Conservation (phyloP, 2,888 invertebrate genomes). For the Cheilosia pagana region DNA sequence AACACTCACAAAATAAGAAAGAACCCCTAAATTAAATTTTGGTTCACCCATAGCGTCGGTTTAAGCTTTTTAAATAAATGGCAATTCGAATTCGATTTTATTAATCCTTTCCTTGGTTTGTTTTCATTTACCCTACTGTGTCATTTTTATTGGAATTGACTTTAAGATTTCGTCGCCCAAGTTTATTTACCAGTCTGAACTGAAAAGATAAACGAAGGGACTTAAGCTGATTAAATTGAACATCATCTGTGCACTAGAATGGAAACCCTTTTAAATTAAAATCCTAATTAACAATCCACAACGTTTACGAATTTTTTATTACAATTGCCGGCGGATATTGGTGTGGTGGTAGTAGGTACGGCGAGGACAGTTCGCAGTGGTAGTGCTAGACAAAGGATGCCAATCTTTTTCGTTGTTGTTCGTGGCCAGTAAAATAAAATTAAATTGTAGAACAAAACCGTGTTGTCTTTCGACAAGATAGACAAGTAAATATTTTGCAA, state of each 20-base stretch:
- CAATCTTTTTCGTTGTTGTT: conserved; percentile 11
- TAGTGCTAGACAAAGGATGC: conserved; percentile 1
- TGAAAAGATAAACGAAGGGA: background rate
- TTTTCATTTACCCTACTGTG: background rate
- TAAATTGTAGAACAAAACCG: background rate
- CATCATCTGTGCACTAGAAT: conserved; percentile 24
- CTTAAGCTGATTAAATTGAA: conserved; percentile 41
- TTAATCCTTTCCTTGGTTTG: background rate
- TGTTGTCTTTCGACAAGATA: background rate
- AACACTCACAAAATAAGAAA: no score
- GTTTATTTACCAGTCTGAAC: background rate
- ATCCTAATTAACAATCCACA: conserved; percentile 39
- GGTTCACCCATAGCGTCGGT: no score
- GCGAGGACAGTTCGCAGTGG: background rate
- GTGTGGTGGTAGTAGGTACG: no score
- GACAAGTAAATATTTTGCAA: conserved; percentile 28
- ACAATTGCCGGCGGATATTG: no score
- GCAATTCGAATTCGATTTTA: no score
- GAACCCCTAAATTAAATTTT: no score
- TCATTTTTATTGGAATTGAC: background rate
- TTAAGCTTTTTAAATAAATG: no score
- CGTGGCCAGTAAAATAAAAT: conserved; percentile 10
- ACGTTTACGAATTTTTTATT: conserved; percentile 3
- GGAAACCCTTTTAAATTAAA: conserved; percentile 32
- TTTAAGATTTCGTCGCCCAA: background rate